Percentiles rank a stretch among this genome's conserved stretches.
Conservation (phyloP, 2,113 vertebrate genomes). For the Heliornis fulica region DNA sequence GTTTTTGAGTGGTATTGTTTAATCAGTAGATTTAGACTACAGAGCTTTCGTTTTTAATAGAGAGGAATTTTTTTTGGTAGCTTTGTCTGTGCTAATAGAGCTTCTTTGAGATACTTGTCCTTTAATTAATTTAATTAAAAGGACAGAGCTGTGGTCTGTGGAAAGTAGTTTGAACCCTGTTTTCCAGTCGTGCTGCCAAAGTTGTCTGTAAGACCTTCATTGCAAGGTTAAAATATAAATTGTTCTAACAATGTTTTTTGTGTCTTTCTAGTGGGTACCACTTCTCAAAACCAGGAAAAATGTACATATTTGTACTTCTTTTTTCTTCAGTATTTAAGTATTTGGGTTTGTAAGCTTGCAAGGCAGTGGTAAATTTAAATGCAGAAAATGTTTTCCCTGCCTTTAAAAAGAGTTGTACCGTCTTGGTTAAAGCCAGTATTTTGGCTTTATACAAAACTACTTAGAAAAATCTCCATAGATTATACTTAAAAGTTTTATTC, state of each 20-base stretch:
- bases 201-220: background rate
- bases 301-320: background rate
- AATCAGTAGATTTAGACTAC: background rate
- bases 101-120: background rate
- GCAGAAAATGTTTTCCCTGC: background rate
- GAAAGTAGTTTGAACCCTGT: background rate
- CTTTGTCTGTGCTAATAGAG: background rate
- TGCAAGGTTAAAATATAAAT: background rate
- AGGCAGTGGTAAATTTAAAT: background rate
- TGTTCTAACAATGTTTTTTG: background rate
- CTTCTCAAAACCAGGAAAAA: background rate
- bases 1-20: background rate
- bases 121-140: background rate
- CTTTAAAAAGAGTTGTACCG: background rate
- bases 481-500: background rate
- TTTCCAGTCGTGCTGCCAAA: background rate
- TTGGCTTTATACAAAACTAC: background rate
- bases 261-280: background rate
- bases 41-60: background rate
- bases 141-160: background rate
- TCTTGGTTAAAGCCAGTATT: background rate
- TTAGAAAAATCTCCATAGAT: background rate
- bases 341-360: background rate
- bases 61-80: background rate
- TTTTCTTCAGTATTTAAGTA: background rate